phyloP scores from a whole-genome alignment of 2,888 invertebrate species.

The Endomychus coccineus region DNA sequence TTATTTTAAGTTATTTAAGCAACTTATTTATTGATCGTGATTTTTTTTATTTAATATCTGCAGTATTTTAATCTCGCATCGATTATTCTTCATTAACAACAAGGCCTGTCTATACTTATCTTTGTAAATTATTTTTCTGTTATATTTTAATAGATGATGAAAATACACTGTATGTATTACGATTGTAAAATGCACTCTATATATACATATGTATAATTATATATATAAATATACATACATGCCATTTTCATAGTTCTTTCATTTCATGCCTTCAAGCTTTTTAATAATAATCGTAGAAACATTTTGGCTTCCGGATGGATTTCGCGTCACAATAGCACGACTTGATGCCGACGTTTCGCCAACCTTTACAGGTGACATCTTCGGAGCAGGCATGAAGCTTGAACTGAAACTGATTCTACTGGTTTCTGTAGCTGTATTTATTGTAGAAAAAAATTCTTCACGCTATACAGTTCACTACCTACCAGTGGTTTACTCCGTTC shows the following conservation, averaged over 20 bases:
- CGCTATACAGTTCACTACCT: too few relatives aligned
- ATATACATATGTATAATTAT: conserved; percentile 34
- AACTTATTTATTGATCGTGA: conserved; percentile 9
- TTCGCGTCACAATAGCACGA: too few relatives aligned
- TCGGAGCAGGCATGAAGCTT: too few relatives aligned
- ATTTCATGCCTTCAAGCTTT: conserved; percentile 3
- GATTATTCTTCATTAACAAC: conserved; percentile 7
- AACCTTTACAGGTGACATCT: too few relatives aligned
- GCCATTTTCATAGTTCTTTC: conserved; percentile 33
- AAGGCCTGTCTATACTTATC: conserved; percentile 9
- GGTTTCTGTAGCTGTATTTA: too few relatives aligned
- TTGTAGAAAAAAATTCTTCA: too few relatives aligned
- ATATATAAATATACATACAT: conserved; percentile 41
- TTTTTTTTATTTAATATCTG: background rate
- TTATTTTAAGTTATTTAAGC: conserved; percentile 9
- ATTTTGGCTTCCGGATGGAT: too few relatives aligned
- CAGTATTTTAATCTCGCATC: conserved; percentile 3
- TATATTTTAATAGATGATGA: conserved; percentile 31
- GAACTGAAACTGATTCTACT: too few relatives aligned
- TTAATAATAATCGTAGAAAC: background rate
- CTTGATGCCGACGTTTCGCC: too few relatives aligned
- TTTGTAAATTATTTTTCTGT: conserved; percentile 17
- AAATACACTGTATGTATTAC: conserved; percentile 42
- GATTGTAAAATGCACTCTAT: conserved; percentile 44
- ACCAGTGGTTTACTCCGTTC: too few relatives aligned